phyloP scores from a whole-genome alignment of 2,888 invertebrate species.

The Phalangium opilio region DNA sequence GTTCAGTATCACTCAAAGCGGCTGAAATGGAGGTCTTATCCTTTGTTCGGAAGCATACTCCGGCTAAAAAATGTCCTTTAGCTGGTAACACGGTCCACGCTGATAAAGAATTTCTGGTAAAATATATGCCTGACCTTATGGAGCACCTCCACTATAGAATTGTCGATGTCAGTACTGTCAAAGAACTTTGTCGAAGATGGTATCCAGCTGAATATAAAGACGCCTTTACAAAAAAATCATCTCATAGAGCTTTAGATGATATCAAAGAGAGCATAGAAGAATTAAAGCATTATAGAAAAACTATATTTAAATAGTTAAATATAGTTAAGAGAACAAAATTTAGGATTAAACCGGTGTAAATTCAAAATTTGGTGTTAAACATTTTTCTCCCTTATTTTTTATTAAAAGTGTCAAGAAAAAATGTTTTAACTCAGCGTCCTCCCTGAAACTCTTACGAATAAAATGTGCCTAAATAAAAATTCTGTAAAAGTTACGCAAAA shows the following conservation, averaged over 20 bases:
- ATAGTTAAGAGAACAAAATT: too few relatives aligned
- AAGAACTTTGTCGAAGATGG: conserved; percentile 46
- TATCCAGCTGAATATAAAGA: not conserved
- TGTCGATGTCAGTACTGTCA: conserved; percentile 79
- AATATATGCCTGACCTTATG: conserved; percentile 64
- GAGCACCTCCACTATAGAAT: conserved; percentile 76
- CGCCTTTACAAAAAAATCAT: too few relatives aligned
- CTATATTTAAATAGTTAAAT: not conserved
- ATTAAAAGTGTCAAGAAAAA: too few relatives aligned
- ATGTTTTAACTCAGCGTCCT: too few relatives aligned
- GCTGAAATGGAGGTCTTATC: conserved; percentile 56
- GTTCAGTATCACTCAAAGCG: conserved; percentile 44
- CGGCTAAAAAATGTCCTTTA: conserved; percentile 47
- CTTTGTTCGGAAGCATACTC: conserved; percentile 47
- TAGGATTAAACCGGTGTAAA: too few relatives aligned
- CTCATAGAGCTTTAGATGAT: not conserved
- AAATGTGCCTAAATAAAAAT: too few relatives aligned
- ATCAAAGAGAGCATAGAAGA: not conserved
- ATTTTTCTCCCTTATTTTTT: too few relatives aligned
- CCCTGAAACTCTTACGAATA: too few relatives aligned
- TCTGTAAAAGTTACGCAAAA: too few relatives aligned
- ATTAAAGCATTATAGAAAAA: not conserved
- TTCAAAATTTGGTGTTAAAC: too few relatives aligned
- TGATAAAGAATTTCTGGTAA: conserved; percentile 64
- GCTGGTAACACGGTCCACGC: conserved; percentile 69